These are phyloP conservation scores for Zaprionus capensis DNA, from an alignment of 1,140 invertebrate genomes.

Conservation along the genomic window DNA sequence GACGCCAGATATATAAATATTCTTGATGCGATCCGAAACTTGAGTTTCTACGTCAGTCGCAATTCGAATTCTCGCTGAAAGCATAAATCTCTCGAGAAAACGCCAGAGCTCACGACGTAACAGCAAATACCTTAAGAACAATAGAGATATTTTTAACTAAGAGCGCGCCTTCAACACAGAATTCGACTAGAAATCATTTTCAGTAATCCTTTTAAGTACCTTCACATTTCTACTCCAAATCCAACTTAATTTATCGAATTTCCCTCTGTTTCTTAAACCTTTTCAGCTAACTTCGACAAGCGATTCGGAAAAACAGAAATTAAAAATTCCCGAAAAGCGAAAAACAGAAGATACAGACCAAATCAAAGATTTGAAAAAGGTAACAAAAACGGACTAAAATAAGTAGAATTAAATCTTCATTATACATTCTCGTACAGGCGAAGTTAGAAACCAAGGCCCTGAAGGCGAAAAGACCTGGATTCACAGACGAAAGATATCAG, in stretches of 20 bases:
- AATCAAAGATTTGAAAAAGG: constrained; percentile 89
- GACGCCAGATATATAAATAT: constrained; percentile 29
- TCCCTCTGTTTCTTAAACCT: background rate
- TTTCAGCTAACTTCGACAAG: constrained; percentile 53
- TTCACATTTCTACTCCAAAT: background rate
- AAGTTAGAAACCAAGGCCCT: constrained; percentile 96
- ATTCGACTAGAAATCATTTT: constrained; percentile 15
- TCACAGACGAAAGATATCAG: constrained; percentile 96
- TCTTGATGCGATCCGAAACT: constrained; percentile 33
- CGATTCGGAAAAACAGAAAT: constrained; percentile 86
- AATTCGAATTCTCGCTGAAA: constrained; percentile 22
- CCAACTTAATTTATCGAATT: background rate
- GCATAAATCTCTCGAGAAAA: constrained; percentile 13
- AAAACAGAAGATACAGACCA: constrained; percentile 87
- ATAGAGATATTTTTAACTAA: constrained; percentile 20
- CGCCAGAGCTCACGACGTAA: background rate
- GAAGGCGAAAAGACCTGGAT: constrained; percentile 96
- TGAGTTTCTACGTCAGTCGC: constrained; percentile 34
- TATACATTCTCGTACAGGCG: constrained; percentile 86
- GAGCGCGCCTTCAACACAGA: background rate
- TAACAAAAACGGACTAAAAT: constrained; percentile 65
- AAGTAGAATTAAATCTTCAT: background rate
- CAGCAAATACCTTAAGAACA: constrained; percentile 1
- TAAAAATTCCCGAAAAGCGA: constrained; percentile 88
- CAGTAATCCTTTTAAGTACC: background rate